These are phyloP conservation scores for Pantherophis vulpinus DNA, from an alignment of 2,797 vertebrate species.

Conservation along the genomic window DNA sequence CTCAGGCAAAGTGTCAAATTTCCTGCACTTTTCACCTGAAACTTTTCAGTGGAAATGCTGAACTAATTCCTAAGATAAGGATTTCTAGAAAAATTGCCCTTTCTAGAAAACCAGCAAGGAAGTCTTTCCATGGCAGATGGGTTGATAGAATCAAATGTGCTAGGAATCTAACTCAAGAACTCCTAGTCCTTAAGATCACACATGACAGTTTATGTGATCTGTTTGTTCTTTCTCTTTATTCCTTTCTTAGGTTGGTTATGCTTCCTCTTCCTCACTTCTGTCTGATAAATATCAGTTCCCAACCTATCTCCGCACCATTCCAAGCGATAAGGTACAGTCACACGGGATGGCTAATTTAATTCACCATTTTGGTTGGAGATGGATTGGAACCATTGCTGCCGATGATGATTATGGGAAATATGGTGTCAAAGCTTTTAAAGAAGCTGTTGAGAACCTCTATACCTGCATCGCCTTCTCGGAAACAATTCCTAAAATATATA, in stretches of 20 bases:
- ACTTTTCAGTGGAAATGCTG: not conserved
- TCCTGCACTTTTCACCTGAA: not conserved
- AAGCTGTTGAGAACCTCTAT: conserved; percentile 74
- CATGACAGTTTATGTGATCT: not conserved
- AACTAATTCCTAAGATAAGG: not conserved
- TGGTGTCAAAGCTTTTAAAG: conserved; percentile 83
- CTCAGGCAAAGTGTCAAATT: not conserved
- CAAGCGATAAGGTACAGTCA: conserved; percentile 78
- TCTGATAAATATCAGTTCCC: conserved; percentile 86
- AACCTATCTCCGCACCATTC: conserved; percentile 79
- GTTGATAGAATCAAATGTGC: not conserved
- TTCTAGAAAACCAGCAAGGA: not conserved
- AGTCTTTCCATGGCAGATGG: not conserved
- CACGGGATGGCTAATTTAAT: conserved; percentile 79
- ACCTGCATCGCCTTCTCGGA: conserved; percentile 82
- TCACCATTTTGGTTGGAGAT: conserved; percentile 84
- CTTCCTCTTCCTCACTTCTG: conserved; percentile 78
- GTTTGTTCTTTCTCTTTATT: conserved; percentile 27
- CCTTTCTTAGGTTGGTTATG: conserved; percentile 78
- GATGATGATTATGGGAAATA: conserved; percentile 88
- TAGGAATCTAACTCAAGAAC: not conserved
- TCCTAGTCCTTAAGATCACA: not conserved
- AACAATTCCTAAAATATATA: conserved; percentile 80
- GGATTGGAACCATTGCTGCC: conserved; percentile 81
- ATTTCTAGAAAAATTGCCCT: not conserved